Conservation (phyloP, 2,888 invertebrate genomes). For the Cylloceria caligata region DNA sequence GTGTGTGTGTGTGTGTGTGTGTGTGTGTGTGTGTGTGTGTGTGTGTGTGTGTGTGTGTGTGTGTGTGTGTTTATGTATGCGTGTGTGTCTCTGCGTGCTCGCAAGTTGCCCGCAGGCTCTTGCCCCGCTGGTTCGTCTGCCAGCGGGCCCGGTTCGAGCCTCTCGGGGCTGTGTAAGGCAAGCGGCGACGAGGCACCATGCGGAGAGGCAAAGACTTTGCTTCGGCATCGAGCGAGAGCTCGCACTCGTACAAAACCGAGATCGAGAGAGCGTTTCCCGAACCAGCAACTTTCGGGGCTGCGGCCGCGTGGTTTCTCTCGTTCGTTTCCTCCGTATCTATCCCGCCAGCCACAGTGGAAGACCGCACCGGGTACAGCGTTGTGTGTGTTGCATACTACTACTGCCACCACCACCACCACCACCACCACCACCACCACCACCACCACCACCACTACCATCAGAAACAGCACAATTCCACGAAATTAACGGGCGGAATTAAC, state of each 20-base stretch:
- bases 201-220: conserved; percentile 52
- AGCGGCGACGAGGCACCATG: conserved; percentile 63
- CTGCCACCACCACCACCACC: too few relatives aligned
- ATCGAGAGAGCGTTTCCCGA: not conserved
- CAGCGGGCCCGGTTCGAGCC: conserved; percentile 50
- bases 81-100: conserved; percentile 59
- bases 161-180: conserved; percentile 67
- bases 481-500: conserved; percentile 74
- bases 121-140: conserved; percentile 42
- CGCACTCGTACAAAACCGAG: not conserved
- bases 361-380: not conserved
- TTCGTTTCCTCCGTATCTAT: conserved; percentile 33
- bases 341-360: conserved; percentile 1
- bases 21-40: conserved; percentile 11
- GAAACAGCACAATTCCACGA: conserved; percentile 66
- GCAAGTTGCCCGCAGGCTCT: conserved; percentile 48
- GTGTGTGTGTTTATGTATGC: not conserved
- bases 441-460: not conserved
- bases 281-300: conserved; percentile 9
- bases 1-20: too few relatives aligned
- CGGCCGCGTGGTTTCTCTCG: conserved; percentile 27
- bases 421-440: too few relatives aligned
- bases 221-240: not conserved
- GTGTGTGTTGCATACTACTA: not conserved
- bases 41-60: conserved; percentile 29